Percentiles rank a stretch among this genome's conserved stretches.
These are phyloP conservation scores for Ellobium chinense DNA, from an alignment of 2,888 invertebrate species.

Conservation along the genomic window DNA sequence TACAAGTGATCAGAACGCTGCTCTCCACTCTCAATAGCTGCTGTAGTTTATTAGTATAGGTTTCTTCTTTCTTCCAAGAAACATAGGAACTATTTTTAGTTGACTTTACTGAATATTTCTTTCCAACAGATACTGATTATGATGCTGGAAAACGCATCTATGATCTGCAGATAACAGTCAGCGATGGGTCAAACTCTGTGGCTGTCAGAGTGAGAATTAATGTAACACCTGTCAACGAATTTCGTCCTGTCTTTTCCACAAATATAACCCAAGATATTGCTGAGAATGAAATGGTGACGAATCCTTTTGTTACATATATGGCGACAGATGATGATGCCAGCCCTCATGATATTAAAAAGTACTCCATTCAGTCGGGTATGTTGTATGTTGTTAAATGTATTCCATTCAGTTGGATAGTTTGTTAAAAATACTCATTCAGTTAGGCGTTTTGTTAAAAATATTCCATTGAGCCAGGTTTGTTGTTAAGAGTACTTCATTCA, in stretches of 20 bases:
- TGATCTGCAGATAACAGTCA: slow-evolving; percentile 55
- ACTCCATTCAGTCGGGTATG: slow-evolving; percentile 57
- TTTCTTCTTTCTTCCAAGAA: too few relatives aligned
- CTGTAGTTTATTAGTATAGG: too few relatives aligned
- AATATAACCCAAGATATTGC: slow-evolving; percentile 43
- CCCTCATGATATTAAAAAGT: slow-evolving; percentile 54
- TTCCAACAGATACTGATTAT: slow-evolving; percentile 60
- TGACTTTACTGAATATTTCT: too few relatives aligned
- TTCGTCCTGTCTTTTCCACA: slow-evolving; percentile 58
- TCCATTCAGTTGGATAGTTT: too few relatives aligned
- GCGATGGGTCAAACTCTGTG: slow-evolving; percentile 55
- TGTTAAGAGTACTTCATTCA: too few relatives aligned
- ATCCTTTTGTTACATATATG: slow-evolving; percentile 49
- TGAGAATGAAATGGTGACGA: slow-evolving; percentile 51
- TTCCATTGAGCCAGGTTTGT: too few relatives aligned
- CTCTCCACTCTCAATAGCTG: too few relatives aligned
- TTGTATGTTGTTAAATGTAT: too few relatives aligned
- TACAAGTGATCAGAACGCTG: too few relatives aligned
- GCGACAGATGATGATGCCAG: slow-evolving; percentile 59
- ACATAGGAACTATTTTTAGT: too few relatives aligned
- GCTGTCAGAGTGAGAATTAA: slow-evolving; percentile 56
- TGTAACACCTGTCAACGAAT: slow-evolving; percentile 66
- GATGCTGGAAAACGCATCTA: slow-evolving; percentile 61
- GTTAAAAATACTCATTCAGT: too few relatives aligned
- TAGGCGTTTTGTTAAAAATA: too few relatives aligned